Conservation (phyloP, 2,113 vertebrate genomes). For the Talpa occidentalis region DNA sequence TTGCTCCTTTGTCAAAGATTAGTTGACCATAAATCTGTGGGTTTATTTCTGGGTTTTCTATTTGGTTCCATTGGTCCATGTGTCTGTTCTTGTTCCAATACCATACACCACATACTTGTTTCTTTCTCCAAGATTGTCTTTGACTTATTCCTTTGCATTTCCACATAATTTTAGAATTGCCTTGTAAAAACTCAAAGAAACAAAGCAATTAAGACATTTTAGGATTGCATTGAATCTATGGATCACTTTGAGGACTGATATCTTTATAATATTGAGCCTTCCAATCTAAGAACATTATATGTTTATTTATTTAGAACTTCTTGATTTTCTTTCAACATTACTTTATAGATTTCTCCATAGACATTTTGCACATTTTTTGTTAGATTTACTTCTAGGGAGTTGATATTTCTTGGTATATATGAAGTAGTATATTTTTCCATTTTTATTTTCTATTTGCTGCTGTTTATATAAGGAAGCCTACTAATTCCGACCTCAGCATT, state of each 20-base stretch:
- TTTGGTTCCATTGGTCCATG: no score
- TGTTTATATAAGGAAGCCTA: not conserved
- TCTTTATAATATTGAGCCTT: not conserved
- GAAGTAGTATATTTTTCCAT: not conserved
- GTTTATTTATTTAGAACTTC: not conserved
- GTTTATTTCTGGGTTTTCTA: no score
- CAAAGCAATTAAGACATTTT: slow-evolving; percentile 8
- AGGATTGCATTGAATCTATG: not conserved
- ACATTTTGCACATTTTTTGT: not conserved
- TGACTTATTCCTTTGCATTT: not conserved
- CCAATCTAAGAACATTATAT: not conserved
- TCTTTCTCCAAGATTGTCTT: not conserved
- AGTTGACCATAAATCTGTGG: no score
- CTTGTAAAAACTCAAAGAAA: not conserved
- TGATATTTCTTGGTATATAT: slow-evolving; percentile 44
- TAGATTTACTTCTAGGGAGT: not conserved
- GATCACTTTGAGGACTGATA: not conserved
- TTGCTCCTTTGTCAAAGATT: no score
- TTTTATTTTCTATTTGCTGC: slow-evolving; percentile 2
- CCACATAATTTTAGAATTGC: not conserved
- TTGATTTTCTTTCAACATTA: slow-evolving; percentile 38
- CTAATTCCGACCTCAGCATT: not conserved
- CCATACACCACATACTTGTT: not conserved
- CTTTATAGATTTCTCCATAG: not conserved
- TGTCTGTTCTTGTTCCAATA: no score